Conservation (phyloP, 1,140 invertebrate genomes). For the Sinella curviseta region DNA sequence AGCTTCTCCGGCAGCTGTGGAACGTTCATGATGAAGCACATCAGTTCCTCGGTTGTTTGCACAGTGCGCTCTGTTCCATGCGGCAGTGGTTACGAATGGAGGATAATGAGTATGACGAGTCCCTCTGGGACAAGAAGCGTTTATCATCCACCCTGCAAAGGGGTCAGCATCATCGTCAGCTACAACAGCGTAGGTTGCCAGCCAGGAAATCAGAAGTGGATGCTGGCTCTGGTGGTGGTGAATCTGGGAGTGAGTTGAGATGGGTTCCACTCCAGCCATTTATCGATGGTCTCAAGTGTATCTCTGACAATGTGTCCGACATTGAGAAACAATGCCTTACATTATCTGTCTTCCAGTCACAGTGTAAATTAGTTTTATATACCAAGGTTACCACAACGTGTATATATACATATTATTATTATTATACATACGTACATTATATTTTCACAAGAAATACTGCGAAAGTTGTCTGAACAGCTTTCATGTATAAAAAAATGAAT, state of each 20-base stretch:
- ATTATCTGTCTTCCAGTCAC: constrained; percentile 42
- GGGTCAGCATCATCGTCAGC: neutral
- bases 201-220: neutral
- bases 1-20: constrained; percentile 43
- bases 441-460: too few species aligned
- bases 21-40: constrained; percentile 44
- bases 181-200: neutral
- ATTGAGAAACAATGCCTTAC: constrained; percentile 40
- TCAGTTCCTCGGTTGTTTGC: constrained; percentile 26
- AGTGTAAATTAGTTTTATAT: constrained; percentile 47
- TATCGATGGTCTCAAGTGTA: constrained; percentile 37
- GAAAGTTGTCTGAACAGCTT: too few species aligned
- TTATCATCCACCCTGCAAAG: neutral
- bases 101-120: constrained; percentile 32
- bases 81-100: constrained; percentile 20
- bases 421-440: neutral
- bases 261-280: constrained; percentile 30
- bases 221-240: neutral
- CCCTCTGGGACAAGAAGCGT: constrained; percentile 25
- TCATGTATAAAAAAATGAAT: too few species aligned
- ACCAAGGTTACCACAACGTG: too few species aligned
- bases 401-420: neutral
- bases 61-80: constrained; percentile 4
- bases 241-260: neutral
- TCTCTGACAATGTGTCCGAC: constrained; percentile 42